These are phyloP conservation scores for Alentia gelatinosa DNA, from an alignment of 2,888 invertebrate genomes.

Conservation along the genomic window DNA sequence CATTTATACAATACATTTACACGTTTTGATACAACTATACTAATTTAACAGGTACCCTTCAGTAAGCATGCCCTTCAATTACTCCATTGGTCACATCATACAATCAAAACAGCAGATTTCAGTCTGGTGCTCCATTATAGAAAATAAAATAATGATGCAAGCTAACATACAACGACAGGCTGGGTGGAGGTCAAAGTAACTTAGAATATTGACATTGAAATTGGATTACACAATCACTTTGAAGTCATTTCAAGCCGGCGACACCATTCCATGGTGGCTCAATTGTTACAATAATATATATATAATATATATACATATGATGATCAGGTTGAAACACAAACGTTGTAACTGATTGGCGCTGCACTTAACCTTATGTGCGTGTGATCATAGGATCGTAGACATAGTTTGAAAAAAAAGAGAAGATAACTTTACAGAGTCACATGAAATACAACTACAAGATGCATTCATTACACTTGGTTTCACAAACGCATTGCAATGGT, in stretches of 20 bases:
- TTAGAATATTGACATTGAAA: background rate
- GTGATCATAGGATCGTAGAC: too few relatives aligned
- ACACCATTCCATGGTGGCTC: background rate
- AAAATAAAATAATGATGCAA: conserved; percentile 20
- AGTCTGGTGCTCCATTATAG: background rate
- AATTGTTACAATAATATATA: background rate
- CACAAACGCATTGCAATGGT: background rate
- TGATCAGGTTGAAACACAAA: background rate
- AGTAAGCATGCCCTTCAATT: too few relatives aligned
- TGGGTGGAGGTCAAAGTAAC: too few relatives aligned
- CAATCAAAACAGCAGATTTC: too few relatives aligned
- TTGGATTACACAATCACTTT: background rate
- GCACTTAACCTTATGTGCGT: too few relatives aligned
- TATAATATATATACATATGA: background rate
- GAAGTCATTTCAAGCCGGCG: background rate
- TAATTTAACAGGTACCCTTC: too few relatives aligned
- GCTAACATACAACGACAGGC: conserved; percentile 15
- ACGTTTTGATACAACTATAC: too few relatives aligned
- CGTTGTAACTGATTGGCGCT: background rate
- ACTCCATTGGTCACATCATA: too few relatives aligned
- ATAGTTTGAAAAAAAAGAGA: too few relatives aligned
- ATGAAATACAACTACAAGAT: background rate
- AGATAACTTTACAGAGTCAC: background rate
- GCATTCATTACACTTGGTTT: background rate
- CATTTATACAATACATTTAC: background rate